phyloP scores from a whole-genome alignment of 2,113 vertebrate species.

The Piaya cayana region DNA sequence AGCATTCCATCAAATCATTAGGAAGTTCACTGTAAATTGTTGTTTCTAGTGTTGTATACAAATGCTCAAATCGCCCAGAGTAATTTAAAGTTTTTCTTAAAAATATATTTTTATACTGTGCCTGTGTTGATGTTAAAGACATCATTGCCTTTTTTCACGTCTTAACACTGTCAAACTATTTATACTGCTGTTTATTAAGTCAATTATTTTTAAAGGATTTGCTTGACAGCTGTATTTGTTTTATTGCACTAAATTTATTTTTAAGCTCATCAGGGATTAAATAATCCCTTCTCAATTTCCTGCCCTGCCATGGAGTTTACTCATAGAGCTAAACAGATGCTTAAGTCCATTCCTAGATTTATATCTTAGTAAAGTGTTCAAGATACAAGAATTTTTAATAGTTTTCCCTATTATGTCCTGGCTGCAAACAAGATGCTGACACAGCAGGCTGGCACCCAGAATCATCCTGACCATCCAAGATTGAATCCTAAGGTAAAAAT shows the following conservation, averaged over 20 bases:
- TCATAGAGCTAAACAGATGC: background rate
- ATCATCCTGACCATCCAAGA: slow-evolving; percentile 70
- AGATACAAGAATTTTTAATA: background rate
- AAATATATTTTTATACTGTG: background rate
- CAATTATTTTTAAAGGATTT: background rate
- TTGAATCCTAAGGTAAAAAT: slow-evolving; percentile 64
- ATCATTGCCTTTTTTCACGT: background rate
- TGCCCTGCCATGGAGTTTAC: background rate
- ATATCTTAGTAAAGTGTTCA: background rate
- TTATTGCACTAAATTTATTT: background rate
- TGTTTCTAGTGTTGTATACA: background rate
- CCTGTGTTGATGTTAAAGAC: background rate
- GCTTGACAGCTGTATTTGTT: background rate
- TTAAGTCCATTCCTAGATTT: background rate
- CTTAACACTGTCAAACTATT: background rate
- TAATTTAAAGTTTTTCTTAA: background rate
- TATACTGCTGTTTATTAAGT: background rate
- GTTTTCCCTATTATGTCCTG: background rate
- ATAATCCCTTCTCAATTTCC: background rate
- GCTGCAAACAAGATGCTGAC: slow-evolving; percentile 69
- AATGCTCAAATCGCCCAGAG: background rate
- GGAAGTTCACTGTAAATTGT: background rate
- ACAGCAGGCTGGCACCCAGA: slow-evolving; percentile 71
- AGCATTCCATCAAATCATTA: background rate
- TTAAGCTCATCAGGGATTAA: background rate